Percentiles rank a stretch among this genome's conserved stretches.
These are phyloP conservation scores for Elysia crispata DNA, from an alignment of 2,888 invertebrate species.

Conservation along the genomic window DNA sequence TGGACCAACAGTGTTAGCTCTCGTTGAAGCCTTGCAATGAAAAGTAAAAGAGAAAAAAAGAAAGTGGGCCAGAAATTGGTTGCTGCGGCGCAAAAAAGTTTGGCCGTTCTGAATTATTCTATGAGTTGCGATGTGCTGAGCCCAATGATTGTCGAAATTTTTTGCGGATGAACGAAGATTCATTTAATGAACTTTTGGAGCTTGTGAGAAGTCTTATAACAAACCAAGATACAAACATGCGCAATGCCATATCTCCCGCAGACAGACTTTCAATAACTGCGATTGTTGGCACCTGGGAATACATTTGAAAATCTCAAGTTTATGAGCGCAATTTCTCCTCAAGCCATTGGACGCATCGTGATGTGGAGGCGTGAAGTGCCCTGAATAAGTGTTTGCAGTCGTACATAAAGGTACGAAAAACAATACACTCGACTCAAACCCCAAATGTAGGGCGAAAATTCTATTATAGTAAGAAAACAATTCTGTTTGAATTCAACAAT, in stretches of 20 bases:
- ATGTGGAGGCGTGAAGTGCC: background rate
- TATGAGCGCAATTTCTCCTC: no score
- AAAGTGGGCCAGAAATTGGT: conserved; percentile 5
- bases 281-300: no score
- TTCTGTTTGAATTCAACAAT: conserved; percentile 27
- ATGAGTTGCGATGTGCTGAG: background rate
- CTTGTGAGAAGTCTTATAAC: no score
- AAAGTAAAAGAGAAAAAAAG: background rate
- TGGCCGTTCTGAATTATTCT: background rate
- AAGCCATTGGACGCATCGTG: conserved; percentile 14
- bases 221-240: no score
- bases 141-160: conserved; percentile 2
- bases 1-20: conserved; percentile 7
- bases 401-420: conserved; percentile 20
- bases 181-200: no score
- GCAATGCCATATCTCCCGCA: no score
- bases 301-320: no score
- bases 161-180: no score
- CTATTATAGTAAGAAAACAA: conserved; percentile 2
- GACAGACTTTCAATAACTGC: no score
- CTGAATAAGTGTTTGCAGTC: conserved; percentile 29
- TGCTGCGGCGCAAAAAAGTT: conserved; percentile 2
- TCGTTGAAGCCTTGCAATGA: background rate
- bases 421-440: conserved; percentile 19
- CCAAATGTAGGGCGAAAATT: background rate